Base-by-base conservation (phyloP, 2,888 invertebrate genomes). In the Cremastinae sp. region DNA sequence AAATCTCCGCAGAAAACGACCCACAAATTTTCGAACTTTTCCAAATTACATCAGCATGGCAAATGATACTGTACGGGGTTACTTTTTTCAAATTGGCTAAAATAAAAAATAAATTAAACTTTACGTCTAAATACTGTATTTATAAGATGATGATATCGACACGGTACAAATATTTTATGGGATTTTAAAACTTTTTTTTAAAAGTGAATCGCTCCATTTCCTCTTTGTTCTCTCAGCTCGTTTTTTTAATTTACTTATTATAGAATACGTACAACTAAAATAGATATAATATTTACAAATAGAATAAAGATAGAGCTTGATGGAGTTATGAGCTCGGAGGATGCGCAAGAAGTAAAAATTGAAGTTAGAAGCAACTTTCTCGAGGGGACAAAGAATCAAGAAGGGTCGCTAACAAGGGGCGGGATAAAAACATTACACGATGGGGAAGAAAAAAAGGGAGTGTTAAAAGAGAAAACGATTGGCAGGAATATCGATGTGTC, bases 401-500 rank as follows among this genome's bases (percentile, higher is more conserved):
- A 41, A 8, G 0, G 14, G 16, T 9, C 1, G 16, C 0, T 12
- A 35, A 8, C 14, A 16, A 10, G n/a, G 16, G 3, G 8, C 8
- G 3, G 58, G 8, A n/a, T 59, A 18, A 22, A 39, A 12, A 59
- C 9, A 41, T 18, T 18, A 39, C 20, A 18, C 5, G 22, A 22
- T 2, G 14, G 10, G 10, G 22, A 59, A 2, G 22, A 58, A 14
- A 18, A 9, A 8, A 18, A 1, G 22, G 20, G 41, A 9, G 20
- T 2, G 56, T 83, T 79, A 88, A 82, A 75, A 88, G 61, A 88
- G 83, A 72, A 79, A 88, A 43, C 79, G 82, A 71, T 81, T 83
- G 1, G 82, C 61, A 5, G 84, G 83, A 18, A 89, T 81, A 66
- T 82, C 83, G n/a, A 86, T 88, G 0, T 90, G 89, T 8, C 90